Conservation (phyloP, 2,113 vertebrate species). For the Condylura cristata region DNA sequence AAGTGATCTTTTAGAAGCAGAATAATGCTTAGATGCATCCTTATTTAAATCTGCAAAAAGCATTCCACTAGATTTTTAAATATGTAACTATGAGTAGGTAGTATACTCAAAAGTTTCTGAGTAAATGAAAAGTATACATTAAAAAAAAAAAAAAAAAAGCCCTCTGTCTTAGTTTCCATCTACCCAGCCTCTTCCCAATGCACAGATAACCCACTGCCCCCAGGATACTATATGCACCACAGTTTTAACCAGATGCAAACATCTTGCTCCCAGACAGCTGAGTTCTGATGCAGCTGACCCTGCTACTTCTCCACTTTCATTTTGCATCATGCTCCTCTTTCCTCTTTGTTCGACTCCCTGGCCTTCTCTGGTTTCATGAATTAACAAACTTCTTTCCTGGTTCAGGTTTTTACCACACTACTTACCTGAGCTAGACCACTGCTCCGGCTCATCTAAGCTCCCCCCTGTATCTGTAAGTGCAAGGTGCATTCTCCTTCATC, state of each 20-base stretch:
- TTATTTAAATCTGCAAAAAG: background rate
- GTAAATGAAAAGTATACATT: background rate
- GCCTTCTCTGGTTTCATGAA: background rate
- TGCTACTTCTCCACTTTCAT: background rate
- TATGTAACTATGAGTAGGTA: background rate
- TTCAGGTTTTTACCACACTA: background rate
- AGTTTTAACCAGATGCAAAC: background rate
- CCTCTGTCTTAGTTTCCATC: background rate
- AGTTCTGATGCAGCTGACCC: background rate
- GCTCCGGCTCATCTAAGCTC: background rate
- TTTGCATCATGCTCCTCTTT: background rate
- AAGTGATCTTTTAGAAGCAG: slow-evolving; percentile 5
- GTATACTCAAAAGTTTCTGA: background rate
- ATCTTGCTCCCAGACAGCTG: background rate
- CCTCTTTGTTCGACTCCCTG: background rate
- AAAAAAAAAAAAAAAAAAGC: background rate
- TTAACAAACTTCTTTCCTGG: background rate
- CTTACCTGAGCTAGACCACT: background rate
- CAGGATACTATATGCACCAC: background rate
- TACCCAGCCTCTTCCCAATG: too few species aligned
- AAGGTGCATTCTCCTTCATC: background rate
- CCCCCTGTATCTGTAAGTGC: background rate
- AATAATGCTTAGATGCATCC: background rate
- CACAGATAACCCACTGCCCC: background rate
- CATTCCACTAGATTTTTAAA: background rate